A percentile compares a stretch with the other conserved stretches of the same genome.
phyloP scores from a whole-genome alignment of 2,888 invertebrate species.

The Lamellibrachia satsuma region DNA sequence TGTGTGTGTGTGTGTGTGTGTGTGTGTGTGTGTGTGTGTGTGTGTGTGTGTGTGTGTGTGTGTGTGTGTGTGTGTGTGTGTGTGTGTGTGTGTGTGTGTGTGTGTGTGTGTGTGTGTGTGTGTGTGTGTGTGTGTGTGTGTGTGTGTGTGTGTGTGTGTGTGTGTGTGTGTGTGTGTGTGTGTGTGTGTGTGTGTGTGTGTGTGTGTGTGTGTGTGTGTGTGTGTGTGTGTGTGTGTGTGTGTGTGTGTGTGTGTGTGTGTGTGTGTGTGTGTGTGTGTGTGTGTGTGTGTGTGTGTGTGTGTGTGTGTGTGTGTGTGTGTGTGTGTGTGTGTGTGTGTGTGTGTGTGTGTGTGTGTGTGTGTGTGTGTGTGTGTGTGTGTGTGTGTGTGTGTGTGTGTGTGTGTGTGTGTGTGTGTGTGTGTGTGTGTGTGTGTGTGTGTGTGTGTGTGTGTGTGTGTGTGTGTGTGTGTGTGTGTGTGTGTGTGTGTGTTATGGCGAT shows the following conservation, averaged over 20 bases:
- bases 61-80: background rate
- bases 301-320: no score
- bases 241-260: background rate
- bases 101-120: background rate
- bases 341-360: no score
- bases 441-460: no score
- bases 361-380: no score
- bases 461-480: no score
- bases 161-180: background rate
- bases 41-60: conserved; percentile 2
- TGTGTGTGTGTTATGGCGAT: no score
- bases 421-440: no score
- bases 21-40: background rate
- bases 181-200: background rate
- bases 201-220: background rate
- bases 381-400: no score
- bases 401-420: no score
- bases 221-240: background rate
- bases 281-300: no score
- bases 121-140: background rate
- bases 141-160: background rate
- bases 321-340: no score
- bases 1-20: background rate
- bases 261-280: background rate
- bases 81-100: background rate